Conservation (phyloP, 2,797 vertebrate genomes). For the Parotocinclus haroldoi region DNA sequence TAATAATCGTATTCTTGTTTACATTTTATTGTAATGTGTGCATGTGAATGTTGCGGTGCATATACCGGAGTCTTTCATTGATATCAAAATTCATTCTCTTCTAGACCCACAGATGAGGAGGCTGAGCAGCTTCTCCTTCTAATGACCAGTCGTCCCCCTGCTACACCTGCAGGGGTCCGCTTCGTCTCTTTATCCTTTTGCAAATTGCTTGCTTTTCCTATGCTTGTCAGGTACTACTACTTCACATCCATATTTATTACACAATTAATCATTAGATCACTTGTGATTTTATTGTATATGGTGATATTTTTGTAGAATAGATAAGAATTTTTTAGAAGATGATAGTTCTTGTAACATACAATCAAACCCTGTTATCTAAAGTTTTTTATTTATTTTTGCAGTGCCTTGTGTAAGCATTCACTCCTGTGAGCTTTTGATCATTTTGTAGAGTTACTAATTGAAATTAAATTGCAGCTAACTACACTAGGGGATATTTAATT, state of each 20-base stretch:
- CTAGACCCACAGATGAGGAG: slow-evolving; percentile 94
- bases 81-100: not conserved
- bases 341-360: not conserved
- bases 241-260: too few relatives aligned
- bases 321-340: not conserved
- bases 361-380: not conserved
- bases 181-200: slow-evolving; percentile 97
- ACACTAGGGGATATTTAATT: too few relatives aligned
- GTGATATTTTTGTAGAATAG: too few relatives aligned
- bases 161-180: slow-evolving; percentile 92
- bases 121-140: slow-evolving; percentile 92
- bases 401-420: too few relatives aligned
- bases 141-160: slow-evolving; percentile 96
- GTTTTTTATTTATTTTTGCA: not conserved
- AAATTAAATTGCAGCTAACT: too few relatives aligned
- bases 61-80: not conserved
- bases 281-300: not conserved
- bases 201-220: slow-evolving; percentile 94
- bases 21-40: too few relatives aligned
- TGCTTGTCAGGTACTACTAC: slow-evolving; percentile 84
- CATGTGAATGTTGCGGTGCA: too few relatives aligned
- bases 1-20: too few relatives aligned
- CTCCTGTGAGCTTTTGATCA: too few relatives aligned
- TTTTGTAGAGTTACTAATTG: too few relatives aligned
- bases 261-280: too few relatives aligned